Base-by-base conservation (phyloP, 2,888 invertebrate species). In the Stictocephala bisonia region DNA sequence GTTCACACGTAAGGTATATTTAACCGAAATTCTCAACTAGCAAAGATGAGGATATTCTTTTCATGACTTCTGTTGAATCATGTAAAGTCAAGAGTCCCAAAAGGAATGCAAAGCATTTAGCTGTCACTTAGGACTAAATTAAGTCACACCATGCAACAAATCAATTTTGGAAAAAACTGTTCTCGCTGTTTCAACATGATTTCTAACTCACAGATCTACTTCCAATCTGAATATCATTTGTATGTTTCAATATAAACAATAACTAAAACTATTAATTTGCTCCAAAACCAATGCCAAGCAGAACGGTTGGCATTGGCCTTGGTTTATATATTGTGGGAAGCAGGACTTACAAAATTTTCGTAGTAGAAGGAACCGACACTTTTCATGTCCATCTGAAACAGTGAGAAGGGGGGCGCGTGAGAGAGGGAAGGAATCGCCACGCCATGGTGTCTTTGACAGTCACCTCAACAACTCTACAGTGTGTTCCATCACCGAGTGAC, bases 351-450 rank as follows among this genome's bases (percentile, higher is more conserved):
- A 90, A 94, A 94, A 89, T 94, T 94, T 88, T 95, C 94, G 89
- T 95, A 95, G 91, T 95, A 94, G 93, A 94, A 93, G 86, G 94
- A 94, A 87, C 94, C 94, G 90, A 94, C 93, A 89, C 93, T 93
- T 91, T 95, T 95, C 92, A 94, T 93, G 90, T 95, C 94, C 94
- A 95, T 94, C 94, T 95, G 92, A 88, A 93, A 93, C 84, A 85
- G 74, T 73, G 72, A 75, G 74, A 76, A 75, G 60, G 56, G 70
- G 27, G 27, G 64, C 68, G 73, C 58, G 70, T 70, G 50, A 70
- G 64, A 73, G 58, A 64, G 41, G 51, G 58, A 53, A 50, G 60
- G 60, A 31, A 68, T 64, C 41, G 27, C 67, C 56, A 67, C 48
- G 75, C 75, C 72, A 70, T 72, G 72, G 35, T 24, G 50, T 51